Evolutionary conservation across 2,888 invertebrate species (phyloP).

Genomic region (Drosophila incognita): DNA sequence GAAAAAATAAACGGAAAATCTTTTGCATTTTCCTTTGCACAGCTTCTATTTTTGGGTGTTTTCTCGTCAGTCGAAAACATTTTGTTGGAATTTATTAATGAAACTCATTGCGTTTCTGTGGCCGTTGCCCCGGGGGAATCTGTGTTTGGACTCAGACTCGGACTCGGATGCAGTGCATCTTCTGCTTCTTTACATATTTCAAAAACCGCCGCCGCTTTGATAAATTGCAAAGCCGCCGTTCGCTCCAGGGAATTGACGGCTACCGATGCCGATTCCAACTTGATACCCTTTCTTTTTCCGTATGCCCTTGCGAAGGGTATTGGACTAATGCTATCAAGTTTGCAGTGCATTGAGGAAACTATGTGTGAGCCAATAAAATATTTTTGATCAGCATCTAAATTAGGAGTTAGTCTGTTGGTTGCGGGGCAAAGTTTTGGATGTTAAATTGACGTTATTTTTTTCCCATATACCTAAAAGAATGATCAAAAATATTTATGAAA

Average conservation of each 20-base stretch:
- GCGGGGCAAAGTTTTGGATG: no score
- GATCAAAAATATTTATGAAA: neutral
- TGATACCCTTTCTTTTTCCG: slow-evolving; percentile 2
- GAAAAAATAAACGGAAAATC: slow-evolving; percentile 7
- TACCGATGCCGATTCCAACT: slow-evolving; percentile 55
- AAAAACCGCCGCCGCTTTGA: slow-evolving; percentile 65
- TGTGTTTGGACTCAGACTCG: slow-evolving; percentile 11
- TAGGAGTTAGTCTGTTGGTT: accelerated
- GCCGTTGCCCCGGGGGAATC: slow-evolving; percentile 57
- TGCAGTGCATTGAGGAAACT: neutral
- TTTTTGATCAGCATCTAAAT: neutral
- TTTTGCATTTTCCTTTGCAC: slow-evolving; percentile 1
- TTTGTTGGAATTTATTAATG: slow-evolving; percentile 79
- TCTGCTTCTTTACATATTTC: slow-evolving; percentile 27
- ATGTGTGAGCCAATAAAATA: neutral
- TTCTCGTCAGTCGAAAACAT: slow-evolving; percentile 18
- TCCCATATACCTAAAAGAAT: neutral
- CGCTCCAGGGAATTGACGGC: slow-evolving; percentile 62
- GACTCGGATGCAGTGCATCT: slow-evolving; percentile 60
- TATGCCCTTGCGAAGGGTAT: neutral
- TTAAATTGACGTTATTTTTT: no score
- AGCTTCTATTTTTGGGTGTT: slow-evolving; percentile 16
- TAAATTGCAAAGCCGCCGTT: slow-evolving; percentile 63
- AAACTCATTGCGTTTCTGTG: slow-evolving; percentile 68
- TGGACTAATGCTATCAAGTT: neutral